Percentiles rank a stretch among this genome's conserved stretches.
Evolutionary conservation across 35 echinoderm and acorn worm species (phyloP).

Genomic region (Lytechinus pictus): DNA sequence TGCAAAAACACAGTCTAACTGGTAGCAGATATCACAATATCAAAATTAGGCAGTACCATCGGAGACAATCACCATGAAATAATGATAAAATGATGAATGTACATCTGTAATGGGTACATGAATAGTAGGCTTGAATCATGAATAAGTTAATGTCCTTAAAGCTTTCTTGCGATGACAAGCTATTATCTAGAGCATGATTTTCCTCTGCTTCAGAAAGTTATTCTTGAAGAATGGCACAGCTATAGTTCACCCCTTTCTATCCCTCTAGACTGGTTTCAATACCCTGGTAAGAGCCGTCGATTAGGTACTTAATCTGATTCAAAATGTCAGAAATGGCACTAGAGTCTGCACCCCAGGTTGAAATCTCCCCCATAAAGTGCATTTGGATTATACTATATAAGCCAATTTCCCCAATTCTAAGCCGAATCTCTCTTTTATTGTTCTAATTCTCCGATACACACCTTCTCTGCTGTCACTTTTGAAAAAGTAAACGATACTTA

Average conservation of each 20-base stretch:
- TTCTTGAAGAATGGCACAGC: not conserved
- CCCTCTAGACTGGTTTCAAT: not conserved
- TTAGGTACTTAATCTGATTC: constrained; percentile 12
- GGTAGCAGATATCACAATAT: too few species aligned
- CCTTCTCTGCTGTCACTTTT: not conserved
- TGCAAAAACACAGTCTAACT: too few species aligned
- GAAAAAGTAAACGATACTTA: not conserved
- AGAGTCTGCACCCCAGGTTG: not conserved
- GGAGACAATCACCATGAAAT: too few species aligned
- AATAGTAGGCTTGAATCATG: too few species aligned
- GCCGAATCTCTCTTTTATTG: not conserved
- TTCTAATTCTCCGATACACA: not conserved
- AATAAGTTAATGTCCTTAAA: too few species aligned
- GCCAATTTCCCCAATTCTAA: not conserved
- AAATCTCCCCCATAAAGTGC: not conserved
- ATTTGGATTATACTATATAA: not conserved
- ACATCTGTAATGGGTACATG: too few species aligned
- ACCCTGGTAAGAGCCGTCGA: not conserved
- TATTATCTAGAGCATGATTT: not conserved
- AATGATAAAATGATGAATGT: too few species aligned
- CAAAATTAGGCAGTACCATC: too few species aligned
- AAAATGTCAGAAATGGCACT: not conserved
- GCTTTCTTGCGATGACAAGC: not conserved
- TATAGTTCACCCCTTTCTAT: not conserved
- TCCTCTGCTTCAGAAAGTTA: not conserved